Evolutionary conservation across 2,797 vertebrate genomes (phyloP), one percentile per base, ranked within the genome.

Genomic region (Centropyge bicolor): DNA sequence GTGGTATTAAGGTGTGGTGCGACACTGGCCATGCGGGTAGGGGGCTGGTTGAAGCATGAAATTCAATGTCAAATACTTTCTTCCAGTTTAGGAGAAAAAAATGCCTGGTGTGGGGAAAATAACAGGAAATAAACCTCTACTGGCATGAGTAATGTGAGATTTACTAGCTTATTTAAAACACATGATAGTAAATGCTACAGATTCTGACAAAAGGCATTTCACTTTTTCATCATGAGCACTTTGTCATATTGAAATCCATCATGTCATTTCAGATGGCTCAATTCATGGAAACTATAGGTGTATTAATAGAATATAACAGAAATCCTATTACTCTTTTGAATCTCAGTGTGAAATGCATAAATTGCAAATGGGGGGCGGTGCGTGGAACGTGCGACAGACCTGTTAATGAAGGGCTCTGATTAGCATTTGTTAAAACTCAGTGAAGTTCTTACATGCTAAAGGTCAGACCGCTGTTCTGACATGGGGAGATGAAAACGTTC

Each of bases 381-480:
- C 57, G 62, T 52, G 35, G 65, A 74, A 78, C 41, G 67, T 67
- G 82, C 62, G 60, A 76, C 75, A 81, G 85, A 81, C 61, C 91
- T 71, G 86, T 92, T 95, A 95, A 95, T 94, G 92, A 94, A 93
- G 89, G 86, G 63, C 81, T 85, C 88, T 94, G 94, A 96, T 96
- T 95, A 95, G 91, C 92, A 95, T 96, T 95, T 94, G 91, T 93
- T 94, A 94, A 94, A 95, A 95, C 91, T 93, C 90, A 74, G 82
- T 88, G 86, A 94, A 95, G 91, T 93, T 93, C 91, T 89, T 89
- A 90, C 91, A 93, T 91, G 83, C 87, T 87, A 94, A 95, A 95
- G 95, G 96, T 96, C 94, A 95, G 84, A 73, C 79, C 78, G 90
- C 92, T 88, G 89, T 82, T 93, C 92, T 91, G 93, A 94, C 94